These are phyloP conservation scores for Ormyrus nitidulus DNA, from an alignment of 2,888 invertebrate genomes.

Conservation along the genomic window DNA sequence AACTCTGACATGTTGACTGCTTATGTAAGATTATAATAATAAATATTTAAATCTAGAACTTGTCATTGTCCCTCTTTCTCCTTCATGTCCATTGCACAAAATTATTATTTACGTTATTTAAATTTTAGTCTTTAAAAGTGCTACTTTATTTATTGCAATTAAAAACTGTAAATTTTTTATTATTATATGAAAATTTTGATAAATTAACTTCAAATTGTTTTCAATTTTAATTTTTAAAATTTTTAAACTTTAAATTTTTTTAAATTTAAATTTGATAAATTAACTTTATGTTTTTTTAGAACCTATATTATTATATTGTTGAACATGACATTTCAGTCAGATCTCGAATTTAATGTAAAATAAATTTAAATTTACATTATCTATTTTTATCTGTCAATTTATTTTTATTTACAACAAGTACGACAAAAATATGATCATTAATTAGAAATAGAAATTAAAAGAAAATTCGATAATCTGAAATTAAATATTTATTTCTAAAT, in stretches of 20 bases:
- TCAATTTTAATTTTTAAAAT: background rate
- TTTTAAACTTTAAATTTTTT: background rate
- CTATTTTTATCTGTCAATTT: no score
- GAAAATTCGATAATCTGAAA: no score
- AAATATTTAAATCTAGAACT: constrained; percentile 41
- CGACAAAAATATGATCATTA: no score
- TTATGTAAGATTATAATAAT: constrained; percentile 54
- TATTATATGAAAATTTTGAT: constrained; percentile 3
- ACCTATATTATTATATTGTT: no score
- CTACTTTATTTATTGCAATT: background rate
- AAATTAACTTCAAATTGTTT: background rate
- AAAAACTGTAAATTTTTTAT: background rate
- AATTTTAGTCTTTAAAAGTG: background rate
- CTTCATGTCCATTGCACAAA: background rate
- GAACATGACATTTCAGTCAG: no score
- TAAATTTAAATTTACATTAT: no score
- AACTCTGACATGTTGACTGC: constrained; percentile 44
- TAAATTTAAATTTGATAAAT: no score
- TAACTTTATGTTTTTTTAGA: no score
- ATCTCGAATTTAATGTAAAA: no score
- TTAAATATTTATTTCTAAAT: no score
- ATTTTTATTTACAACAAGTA: no score
- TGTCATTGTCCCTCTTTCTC: constrained; percentile 16
- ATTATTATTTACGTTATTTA: background rate
- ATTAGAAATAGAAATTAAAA: no score